Conservation (phyloP, 2,113 vertebrate species). For the Pelobates fuscus region DNA sequence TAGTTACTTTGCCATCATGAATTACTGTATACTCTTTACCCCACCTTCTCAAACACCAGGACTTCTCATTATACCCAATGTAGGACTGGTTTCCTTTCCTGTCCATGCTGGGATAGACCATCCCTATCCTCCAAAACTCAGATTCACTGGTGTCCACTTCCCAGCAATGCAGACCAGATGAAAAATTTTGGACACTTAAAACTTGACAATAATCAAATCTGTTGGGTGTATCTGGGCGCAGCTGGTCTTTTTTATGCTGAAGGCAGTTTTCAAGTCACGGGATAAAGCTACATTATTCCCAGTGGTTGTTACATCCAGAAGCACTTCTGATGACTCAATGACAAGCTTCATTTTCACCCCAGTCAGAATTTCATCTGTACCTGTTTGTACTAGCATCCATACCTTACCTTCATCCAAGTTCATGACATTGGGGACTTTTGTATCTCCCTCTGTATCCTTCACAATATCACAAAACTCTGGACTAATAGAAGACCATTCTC, state of each 20-base stretch:
- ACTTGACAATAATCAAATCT: conserved; percentile 5
- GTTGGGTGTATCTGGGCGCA: background rate
- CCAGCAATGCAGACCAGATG: background rate
- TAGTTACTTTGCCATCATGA: background rate
- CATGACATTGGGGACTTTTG: no score
- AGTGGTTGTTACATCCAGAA: background rate
- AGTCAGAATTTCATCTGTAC: background rate
- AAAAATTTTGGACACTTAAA: background rate
- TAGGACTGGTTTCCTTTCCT: background rate
- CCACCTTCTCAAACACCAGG: background rate
- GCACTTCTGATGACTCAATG: background rate
- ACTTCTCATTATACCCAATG: conserved; percentile 6
- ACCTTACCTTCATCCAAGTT: no score
- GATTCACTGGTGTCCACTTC: conserved; percentile 9
- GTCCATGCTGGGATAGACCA: conserved; percentile 1
- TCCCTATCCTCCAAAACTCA: background rate
- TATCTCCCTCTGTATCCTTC: background rate
- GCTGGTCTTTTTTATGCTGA: background rate
- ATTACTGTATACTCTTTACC: background rate
- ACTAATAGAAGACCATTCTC: background rate
- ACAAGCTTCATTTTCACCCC: background rate
- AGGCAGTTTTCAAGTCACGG: background rate
- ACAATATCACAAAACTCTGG: background rate
- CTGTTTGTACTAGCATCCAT: background rate
- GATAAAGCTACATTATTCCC: background rate